Conservation (phyloP, 1,140 invertebrate species). For the Ectropis grisescens region DNA sequence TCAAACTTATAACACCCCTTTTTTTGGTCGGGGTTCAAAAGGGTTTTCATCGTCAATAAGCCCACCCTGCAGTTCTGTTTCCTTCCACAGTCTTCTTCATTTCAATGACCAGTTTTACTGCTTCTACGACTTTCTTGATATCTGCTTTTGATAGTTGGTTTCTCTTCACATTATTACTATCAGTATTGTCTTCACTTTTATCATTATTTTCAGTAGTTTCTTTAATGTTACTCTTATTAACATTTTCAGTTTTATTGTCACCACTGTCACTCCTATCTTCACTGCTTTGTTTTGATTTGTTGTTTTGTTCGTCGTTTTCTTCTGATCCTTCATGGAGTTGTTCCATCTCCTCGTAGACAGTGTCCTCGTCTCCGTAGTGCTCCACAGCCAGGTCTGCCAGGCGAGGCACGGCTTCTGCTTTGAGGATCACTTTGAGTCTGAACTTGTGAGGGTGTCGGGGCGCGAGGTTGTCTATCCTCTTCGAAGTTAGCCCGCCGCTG, state of each 20-base stretch:
- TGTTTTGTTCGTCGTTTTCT: not conserved
- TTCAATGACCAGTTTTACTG: no score
- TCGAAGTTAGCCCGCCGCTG: constrained; percentile 46
- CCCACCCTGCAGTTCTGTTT: no score
- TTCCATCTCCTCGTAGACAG: constrained; percentile 12
- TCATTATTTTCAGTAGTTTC: no score
- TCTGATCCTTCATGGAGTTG: constrained; percentile 1
- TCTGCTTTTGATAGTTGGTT: no score
- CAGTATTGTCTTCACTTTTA: no score
- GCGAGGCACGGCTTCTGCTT: constrained; percentile 15
- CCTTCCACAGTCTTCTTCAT: no score
- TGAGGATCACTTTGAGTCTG: constrained; percentile 34
- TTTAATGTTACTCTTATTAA: no score
- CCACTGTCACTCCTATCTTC: not conserved
- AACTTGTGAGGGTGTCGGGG: constrained; percentile 47
- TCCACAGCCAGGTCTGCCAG: constrained; percentile 17
- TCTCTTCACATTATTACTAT: no score
- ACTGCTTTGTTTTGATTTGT: not conserved
- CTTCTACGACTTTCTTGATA: no score
- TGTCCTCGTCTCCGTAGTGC: constrained; percentile 19
- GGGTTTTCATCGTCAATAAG: no score
- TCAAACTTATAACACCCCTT: no score
- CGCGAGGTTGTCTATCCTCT: constrained; percentile 41
- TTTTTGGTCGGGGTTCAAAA: no score
- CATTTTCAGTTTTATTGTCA: not conserved